phyloP scores from a whole-genome alignment of 2,113 vertebrate genomes.

The Peromyscus maniculatus region DNA sequence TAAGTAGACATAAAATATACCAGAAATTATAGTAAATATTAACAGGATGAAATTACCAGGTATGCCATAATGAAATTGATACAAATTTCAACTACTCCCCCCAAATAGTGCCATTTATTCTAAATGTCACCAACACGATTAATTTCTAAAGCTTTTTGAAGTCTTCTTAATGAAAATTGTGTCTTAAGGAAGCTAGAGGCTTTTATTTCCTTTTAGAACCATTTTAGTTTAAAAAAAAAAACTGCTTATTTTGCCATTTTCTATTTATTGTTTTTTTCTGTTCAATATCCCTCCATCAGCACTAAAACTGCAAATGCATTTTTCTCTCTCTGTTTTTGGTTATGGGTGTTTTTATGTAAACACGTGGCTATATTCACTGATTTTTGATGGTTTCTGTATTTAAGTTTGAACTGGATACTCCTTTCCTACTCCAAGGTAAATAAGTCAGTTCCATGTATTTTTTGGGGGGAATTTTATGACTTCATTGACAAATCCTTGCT shows the following conservation, averaged over 20 bases:
- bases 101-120: background rate
- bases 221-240: background rate
- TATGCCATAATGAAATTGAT: background rate
- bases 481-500: constrained; percentile 4
- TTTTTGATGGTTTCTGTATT: background rate
- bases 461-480: constrained; percentile 17
- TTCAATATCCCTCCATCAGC: background rate
- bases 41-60: background rate
- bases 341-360: background rate
- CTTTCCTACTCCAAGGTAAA: background rate
- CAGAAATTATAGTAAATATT: constrained; percentile 35
- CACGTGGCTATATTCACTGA: constrained; percentile 1
- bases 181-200: background rate
- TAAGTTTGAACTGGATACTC: constrained; percentile 26
- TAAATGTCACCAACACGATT: background rate
- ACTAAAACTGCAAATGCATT: background rate
- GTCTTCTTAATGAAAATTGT: background rate
- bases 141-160: background rate
- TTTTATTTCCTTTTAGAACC: background rate
- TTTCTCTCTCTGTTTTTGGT: background rate
- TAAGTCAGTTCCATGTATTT: background rate
- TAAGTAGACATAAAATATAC: background rate
- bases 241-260: background rate
- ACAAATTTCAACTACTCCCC: background rate
- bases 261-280: background rate